Conservation (phyloP, 2,113 vertebrate genomes). For the Telmatochromis brachygnathus region DNA sequence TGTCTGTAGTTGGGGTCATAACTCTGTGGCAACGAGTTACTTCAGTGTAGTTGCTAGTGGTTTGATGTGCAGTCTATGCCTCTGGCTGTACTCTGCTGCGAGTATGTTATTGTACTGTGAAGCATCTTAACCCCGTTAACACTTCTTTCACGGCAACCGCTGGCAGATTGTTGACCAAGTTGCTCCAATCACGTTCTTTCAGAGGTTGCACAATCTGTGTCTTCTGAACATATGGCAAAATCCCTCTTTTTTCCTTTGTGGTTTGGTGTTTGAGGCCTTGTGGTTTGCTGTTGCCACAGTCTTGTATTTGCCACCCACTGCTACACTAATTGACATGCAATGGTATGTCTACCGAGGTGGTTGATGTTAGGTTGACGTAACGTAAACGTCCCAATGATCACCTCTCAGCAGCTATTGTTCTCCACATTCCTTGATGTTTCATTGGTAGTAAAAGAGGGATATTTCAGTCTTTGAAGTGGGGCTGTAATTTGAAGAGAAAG, state of each 20-base stretch:
- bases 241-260: not conserved
- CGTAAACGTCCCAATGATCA: not conserved
- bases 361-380: not conserved
- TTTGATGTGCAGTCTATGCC: not conserved
- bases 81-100: fast-evolving
- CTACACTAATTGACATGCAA: not conserved
- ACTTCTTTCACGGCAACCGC: not conserved
- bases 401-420: not conserved
- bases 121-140: not conserved
- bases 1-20: not conserved
- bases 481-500: not conserved
- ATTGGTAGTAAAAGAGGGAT: not conserved
- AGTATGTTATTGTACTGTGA: not conserved
- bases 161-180: not conserved
- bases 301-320: not conserved
- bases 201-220: not conserved
- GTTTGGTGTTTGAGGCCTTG: not conserved
- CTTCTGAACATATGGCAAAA: not conserved
- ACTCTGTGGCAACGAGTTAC: not conserved
- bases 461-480: not conserved
- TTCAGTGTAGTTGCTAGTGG: not conserved
- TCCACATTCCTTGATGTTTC: not conserved
- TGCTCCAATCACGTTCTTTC: not conserved
- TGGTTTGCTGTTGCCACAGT: not conserved
- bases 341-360: not conserved